Base-by-base conservation (phyloP, 2,113 vertebrate species). In the Microtus richardsoni region DNA sequence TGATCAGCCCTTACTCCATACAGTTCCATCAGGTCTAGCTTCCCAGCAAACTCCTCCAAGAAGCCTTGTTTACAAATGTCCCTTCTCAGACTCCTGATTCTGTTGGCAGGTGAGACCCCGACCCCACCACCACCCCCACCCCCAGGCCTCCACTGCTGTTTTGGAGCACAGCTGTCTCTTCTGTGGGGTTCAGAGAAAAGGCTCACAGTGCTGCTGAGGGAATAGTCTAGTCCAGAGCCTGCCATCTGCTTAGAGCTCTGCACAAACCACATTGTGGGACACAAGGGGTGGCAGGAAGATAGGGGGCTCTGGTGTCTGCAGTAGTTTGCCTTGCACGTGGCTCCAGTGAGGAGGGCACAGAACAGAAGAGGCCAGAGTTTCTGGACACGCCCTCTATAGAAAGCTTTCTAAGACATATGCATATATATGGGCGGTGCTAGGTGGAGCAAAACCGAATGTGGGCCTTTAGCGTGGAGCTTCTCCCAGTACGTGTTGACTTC, bases 401-500 rank as follows among this genome's bases (percentile, higher is more conserved):
- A 85, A 54, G 2, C 2, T 26, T 83, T 90, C 41, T 39, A 80
- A 44, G 41, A 10, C 19, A 71, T 62, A 49, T 49, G 49, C 49
- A 49, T 49, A 49, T 49, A 70, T 19, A 54, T 11, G 16, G 49
- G 44, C 36, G 73, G n/a, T 9, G 5, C 62, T 39, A 11, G 19
- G 39, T 62, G 16, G n/a, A 62, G 58, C 66, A 78, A 12, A 58
- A 73, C 62, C 49, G 26, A 60, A 22, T 1, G 3, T 11, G 36
- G 26, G 30, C 19, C 33, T 93, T 91, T 7, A 8, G 91, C 58
- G 7, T 3, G 13, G 60, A 24, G 26, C 68, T 52, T 87, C 44
- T 94, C 41, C 78, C 54, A 58, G 5, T 22, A 5, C 0, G 4
- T 0, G 2, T 11, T 16, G 44, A 47, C n/a, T 10, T 5, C 0